Percentiles rank a stretch among this genome's conserved stretches.
Conservation (phyloP, 2,113 vertebrate species). For the Siniperca knerii region DNA sequence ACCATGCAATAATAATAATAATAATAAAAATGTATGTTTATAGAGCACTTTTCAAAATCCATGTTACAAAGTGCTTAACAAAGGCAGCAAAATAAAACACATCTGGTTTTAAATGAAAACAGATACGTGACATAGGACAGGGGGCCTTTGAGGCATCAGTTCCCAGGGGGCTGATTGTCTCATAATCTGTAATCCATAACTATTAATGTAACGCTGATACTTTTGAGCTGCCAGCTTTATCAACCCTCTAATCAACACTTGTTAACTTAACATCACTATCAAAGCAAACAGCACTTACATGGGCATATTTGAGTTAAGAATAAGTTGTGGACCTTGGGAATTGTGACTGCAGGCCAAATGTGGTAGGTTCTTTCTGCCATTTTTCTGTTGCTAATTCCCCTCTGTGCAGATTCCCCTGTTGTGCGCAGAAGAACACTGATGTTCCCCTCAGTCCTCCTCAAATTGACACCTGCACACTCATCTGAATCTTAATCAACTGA, state of each 20-base stretch:
- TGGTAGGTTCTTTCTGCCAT: background rate
- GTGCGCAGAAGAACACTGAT: background rate
- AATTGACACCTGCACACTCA: constrained; percentile 44
- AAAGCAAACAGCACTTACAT: background rate
- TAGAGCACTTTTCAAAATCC: no score
- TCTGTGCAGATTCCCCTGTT: constrained; percentile 5
- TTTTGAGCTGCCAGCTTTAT: background rate
- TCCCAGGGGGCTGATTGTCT: background rate
- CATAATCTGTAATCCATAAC: no score
- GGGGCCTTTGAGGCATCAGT: background rate
- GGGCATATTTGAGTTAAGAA: no score
- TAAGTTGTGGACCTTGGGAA: background rate
- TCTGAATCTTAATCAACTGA: constrained; percentile 45
- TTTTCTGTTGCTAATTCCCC: background rate
- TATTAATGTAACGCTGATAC: background rate
- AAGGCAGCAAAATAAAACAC: no score
- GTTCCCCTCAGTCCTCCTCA: constrained; percentile 18
- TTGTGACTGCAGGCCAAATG: background rate
- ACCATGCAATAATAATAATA: background rate
- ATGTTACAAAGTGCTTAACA: no score
- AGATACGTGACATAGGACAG: background rate
- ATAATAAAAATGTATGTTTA: no score
- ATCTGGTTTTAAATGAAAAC: no score
- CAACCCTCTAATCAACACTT: background rate
- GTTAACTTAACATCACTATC: background rate